Base-by-base conservation (phyloP, 2,888 invertebrate genomes). In the Polia nebulosa region DNA sequence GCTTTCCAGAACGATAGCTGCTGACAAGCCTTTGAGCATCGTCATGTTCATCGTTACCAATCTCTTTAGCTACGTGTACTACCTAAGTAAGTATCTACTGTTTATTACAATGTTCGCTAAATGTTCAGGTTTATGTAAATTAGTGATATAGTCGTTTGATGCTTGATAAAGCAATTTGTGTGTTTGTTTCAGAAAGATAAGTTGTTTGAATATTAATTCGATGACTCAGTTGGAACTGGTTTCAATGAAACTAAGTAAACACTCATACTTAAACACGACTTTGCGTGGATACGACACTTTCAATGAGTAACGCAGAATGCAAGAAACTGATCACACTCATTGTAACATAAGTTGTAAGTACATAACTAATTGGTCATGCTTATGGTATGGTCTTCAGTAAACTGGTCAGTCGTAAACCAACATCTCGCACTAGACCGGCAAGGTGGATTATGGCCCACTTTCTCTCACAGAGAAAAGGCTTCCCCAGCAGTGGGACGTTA, bases 81-180 rank as follows among this genome's bases (percentile, higher is more conserved):
- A 34, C 20, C 59, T 55, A 3, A 49, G 41, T 13, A 59, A 53
- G 36, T 20, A n/a, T n/a, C n/a, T n/a, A 51, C 29, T 49, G 36
- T 70, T 71, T 72, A 71, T 63, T 70, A 65, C 59, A 78, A 78
- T 76, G 59, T 76, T 61, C 25, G 27, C 32, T 51, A 64, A 59
- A 74, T 44, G 58, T 69, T 25, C 52, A 72, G 25, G 51, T 64
- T 55, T 72, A 65, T 65, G 82, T 27, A 78, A 73, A 81, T 78
- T 36, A 64, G 27, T 61, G 55, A 69, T 72, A 55, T 44, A 66
- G 34, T n/a, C 41, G 44, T 59, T 49, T 72, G 66, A 72, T 79
- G 51, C 13, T 20, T 53, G 76, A 71, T 77, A 83, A 57, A 49
- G 44, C 32, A 61, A 57, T 72, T 76, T 66, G 67, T 76, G 61